Evolutionary conservation across 2,797 vertebrate genomes (phyloP), one percentile per base, ranked within the genome.

Genomic region (Microhierax caerulescens): DNA sequence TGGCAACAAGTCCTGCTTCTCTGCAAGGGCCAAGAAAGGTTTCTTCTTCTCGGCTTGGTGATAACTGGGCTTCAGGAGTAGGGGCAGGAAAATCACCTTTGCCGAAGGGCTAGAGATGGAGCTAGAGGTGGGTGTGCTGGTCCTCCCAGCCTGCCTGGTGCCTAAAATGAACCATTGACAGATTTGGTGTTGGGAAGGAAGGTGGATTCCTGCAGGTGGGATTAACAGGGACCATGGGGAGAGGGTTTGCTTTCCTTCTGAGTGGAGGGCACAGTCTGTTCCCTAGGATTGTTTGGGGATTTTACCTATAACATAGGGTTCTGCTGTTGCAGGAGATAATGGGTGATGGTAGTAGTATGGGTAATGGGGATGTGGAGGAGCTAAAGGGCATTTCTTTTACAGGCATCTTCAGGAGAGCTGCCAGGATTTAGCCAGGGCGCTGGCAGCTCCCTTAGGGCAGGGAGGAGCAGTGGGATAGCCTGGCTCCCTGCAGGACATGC

Each of bases 81-180:
- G 5, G n/a, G 13, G 5, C 43, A 34, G 80, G 57, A 65, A 61
- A 32, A 22, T 32, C 41, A 3, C 28, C 32, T 41, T 30, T 0
- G 5, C 53, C 57, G 81, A 50, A 27, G 82, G 70, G 17, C 6
- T 48, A 36, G 9, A 28, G 16, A 4, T 53, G 22, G 51, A 43
- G 85, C 82, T 59, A 18, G 48, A 20, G 53, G 1, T 37, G 60
- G 34, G 21, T 23, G 10, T 87, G 45, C 65, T 72, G 15, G 11
- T 77, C 27, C 53, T 92, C 21, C 9, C 39, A 23, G 54, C 37
- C 25, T 32, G 16, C 1, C 0, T 10, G 12, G 13, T 6, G 68
- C 39, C 30, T 19, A 3, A 32, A 30, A 30, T 36, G 64, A 56
- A 0, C 22, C 3, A 0, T 13, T 32, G 77, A 3, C 12, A 37